Conservation (phyloP, 1,140 invertebrate genomes). For the Daktulosphaira vitifoliae region DNA sequence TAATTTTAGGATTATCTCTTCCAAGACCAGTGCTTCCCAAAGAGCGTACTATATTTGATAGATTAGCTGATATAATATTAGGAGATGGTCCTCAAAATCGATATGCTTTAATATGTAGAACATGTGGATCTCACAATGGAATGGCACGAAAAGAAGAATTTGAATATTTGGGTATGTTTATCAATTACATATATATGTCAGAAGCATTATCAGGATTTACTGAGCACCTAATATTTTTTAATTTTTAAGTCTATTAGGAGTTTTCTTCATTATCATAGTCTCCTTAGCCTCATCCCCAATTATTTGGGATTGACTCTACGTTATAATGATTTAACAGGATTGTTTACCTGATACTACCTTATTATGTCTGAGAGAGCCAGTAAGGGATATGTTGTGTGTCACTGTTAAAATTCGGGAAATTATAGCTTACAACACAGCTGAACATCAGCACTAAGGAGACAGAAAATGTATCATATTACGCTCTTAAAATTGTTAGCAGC, state of each 20-base stretch:
- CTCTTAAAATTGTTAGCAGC: no score
- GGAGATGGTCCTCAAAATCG: constrained; percentile 91
- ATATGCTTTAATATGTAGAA: constrained; percentile 86
- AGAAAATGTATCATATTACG: no score
- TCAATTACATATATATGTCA: neutral
- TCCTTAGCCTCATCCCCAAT: no score
- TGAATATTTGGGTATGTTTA: constrained; percentile 72
- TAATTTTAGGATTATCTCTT: constrained; percentile 36
- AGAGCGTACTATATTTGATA: constrained; percentile 66
- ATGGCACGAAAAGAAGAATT: constrained; percentile 96
- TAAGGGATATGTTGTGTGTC: no score
- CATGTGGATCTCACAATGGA: constrained; percentile 89
- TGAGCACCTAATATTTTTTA: neutral
- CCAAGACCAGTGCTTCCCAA: constrained; percentile 51
- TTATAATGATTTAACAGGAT: no score
- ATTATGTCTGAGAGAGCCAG: no score
- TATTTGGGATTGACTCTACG: neutral
- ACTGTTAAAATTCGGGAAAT: no score
- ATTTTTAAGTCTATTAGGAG: neutral
- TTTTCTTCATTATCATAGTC: neutral
- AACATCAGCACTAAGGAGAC: no score
- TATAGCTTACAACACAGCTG: no score
- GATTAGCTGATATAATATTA: constrained; percentile 84
- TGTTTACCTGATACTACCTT: no score
- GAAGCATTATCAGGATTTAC: constrained; percentile 13